Evolutionary conservation across 2,888 invertebrate genomes (phyloP), one percentile per base, ranked within the genome.

Genomic region (Phyllotreta cruciferae): DNA sequence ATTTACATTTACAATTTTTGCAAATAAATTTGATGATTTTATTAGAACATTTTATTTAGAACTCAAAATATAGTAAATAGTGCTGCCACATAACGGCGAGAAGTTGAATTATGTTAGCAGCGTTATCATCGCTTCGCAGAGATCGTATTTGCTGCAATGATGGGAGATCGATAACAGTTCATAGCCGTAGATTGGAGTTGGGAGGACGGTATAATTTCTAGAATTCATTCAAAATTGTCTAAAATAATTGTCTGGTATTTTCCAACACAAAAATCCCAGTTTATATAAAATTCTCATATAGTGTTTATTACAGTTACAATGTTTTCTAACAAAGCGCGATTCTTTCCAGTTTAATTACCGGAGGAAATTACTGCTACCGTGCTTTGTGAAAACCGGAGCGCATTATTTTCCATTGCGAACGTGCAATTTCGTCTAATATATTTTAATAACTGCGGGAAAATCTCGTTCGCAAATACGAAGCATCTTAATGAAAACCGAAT

Each of bases 21-120:
- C 24, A 24, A 24, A 24, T 24, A 3, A 24, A 24, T 24, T 24
- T 24, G 4, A 24, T 24, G 24, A 24, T 24, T 24, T 24, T 24
- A 24, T 24, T 24, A 3, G 24, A 3, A 3, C 24, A 3, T 24
- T 24, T 24, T 4, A 24, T 24, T 24, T 3, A 24, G 24, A 24
- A 24, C 4, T 24, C 24, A 4, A 24, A 24, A 24, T 24, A 24
- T 24, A n/a, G n/a, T n/a, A 1, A 7, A 54, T 7, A 24, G 56
- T 56, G 56, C 44, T 56, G 56, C 44, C 56, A 45, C 45, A 3
- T 37, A 9, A n/a, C 37, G 56, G 10, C 14, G 45, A 56, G 36
- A 11, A 45, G 10, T 37, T 45, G 10, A 56, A 42, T 47, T 47
- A 47, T 41, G 41, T n/a, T 47, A 47, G n/a, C 6, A 13, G 13